Evolutionary conservation across 2,113 vertebrate species (phyloP), one percentile per base, ranked within the genome.

Genomic region (Lepisosteus osseus): DNA sequence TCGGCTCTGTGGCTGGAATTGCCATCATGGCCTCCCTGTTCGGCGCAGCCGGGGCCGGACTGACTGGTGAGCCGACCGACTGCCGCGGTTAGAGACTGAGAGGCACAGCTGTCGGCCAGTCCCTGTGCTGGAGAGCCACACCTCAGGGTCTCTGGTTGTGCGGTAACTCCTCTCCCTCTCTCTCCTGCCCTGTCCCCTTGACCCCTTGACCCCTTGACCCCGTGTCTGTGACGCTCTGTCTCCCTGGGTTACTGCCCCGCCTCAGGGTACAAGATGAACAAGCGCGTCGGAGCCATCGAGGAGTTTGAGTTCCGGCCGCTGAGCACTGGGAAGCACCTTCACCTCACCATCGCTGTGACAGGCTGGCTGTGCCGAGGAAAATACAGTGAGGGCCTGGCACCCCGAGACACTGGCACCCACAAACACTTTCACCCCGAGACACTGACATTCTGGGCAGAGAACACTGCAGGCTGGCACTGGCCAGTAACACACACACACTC

Each of bases 251-350:
- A 14, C 1, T 4, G 54, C 14, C 70, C 76, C 70, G 64, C 74
- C 29, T 78, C 67, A 99, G 97, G 97, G 1, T 99, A 99, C 86
- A 99, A 99, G 83, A 99, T 99, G 97, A 98, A 98, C 75, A 99
- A 96, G 82, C 93, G 96, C 15, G 95, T 99, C 0, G 97, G 97
- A 11, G 96, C 95, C 6, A 97, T 99, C 11, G 95, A 99, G 78
- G 96, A 99, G 81, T 99, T 99, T 89, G 91, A 95, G 40, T 99
- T 99, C 82, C 88, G 97, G 77, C 94, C 97, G 3, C 83, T 99
- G 70, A 95, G 87, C 0, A 92, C 94, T 45, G 96, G 93, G 69
- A 95, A 89, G 77, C 95, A 95, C 81, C 94, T 99, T 69, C 96
- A 94, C 42, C 83, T 99, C 81, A 95, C 94, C 72, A 90, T 99